Evolutionary conservation across 2,888 invertebrate species (phyloP), one percentile per base, ranked within the genome.

Genomic region (Pediacus dermestoides): DNA sequence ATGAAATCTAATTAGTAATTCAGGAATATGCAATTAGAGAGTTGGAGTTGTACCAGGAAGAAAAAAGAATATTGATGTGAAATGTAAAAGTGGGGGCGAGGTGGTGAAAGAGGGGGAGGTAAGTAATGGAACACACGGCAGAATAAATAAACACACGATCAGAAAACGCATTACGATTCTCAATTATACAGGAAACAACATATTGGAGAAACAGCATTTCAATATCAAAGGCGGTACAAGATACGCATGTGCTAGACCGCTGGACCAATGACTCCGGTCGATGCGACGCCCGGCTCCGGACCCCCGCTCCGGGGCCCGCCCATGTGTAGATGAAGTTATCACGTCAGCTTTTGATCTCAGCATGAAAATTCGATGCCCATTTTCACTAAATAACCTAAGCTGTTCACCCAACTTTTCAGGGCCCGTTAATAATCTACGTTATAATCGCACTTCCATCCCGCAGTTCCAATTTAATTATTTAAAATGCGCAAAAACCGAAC

Each of bases 281-380:
- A 65, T 64, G 60, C 57, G 60, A 74, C 74, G 59, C 60, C 60
- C 60, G 75, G 74, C 73, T 73, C 58, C 57, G 53, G 57, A 53
- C 54, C 55, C 53, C 52, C 52, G 37, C 36, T 52, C 53, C 53
- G 57, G 60, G 58, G 60, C 54, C 64, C 63, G 65, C 66, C 63
- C 67, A 67, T 67, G 65, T 64, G 64, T 65, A 65, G 63, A 67
- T 65, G 63, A 63, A 64, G 66, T 66, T 66, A 66, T 64, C 61
- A 60, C 44, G 46, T 36, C 39, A 31, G 52, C 42, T 57, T 61
- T 63, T 62, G 61, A 63, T 63, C 61, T 61, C 56, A 44, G 44
- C 54, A 53, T 50, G 57, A 61, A 61, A 60, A 61, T 53, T 55
- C 57, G 51, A 55, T 60, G 57, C 57, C 57, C 55, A 60, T 62